phyloP scores from a whole-genome alignment of 1,140 invertebrate genomes.

The Druon quercuslanigerum region DNA sequence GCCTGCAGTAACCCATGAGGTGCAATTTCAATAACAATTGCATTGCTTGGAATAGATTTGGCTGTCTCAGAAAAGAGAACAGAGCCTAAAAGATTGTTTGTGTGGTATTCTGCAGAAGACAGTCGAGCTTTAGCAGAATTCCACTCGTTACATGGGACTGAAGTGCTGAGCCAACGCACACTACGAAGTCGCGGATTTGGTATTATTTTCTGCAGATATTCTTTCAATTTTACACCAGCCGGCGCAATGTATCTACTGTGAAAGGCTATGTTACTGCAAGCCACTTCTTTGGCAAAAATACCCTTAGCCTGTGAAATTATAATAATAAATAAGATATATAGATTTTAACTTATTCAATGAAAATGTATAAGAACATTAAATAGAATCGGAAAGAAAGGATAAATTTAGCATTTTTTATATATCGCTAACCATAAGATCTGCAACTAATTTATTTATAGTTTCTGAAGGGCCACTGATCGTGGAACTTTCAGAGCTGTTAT shows the following conservation, averaged over 20 bases:
- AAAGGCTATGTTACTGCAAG: slow-evolving; percentile 89
- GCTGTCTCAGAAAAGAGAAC: slow-evolving; percentile 53
- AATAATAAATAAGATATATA: not conserved
- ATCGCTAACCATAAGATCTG: slow-evolving; percentile 76
- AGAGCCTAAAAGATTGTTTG: not conserved
- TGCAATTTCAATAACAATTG: slow-evolving; percentile 80
- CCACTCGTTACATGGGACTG: slow-evolving; percentile 84
- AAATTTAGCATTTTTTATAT: not conserved
- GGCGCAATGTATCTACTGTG: slow-evolving; percentile 80
- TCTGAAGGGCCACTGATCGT: slow-evolving; percentile 90
- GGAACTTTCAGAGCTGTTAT: slow-evolving; percentile 88
- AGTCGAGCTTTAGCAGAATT: slow-evolving; percentile 78
- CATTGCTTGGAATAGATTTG: slow-evolving; percentile 83
- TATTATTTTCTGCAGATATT: slow-evolving; percentile 80
- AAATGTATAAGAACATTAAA: too few relatives aligned
- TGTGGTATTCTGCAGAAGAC: slow-evolving; percentile 80
- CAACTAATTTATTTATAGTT: slow-evolving; percentile 82
- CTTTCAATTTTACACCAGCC: slow-evolving; percentile 80
- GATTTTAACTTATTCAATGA: not conserved
- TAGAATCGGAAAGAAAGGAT: too few relatives aligned
- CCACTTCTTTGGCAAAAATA: slow-evolving; percentile 88
- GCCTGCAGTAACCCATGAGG: slow-evolving; percentile 79
- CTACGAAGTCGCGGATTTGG: slow-evolving; percentile 81
- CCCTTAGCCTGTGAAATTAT: slow-evolving; percentile 71
- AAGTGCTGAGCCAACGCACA: slow-evolving; percentile 87